Conservation (phyloP, 1,140 invertebrate species). For the Semibalanus balanoides region DNA sequence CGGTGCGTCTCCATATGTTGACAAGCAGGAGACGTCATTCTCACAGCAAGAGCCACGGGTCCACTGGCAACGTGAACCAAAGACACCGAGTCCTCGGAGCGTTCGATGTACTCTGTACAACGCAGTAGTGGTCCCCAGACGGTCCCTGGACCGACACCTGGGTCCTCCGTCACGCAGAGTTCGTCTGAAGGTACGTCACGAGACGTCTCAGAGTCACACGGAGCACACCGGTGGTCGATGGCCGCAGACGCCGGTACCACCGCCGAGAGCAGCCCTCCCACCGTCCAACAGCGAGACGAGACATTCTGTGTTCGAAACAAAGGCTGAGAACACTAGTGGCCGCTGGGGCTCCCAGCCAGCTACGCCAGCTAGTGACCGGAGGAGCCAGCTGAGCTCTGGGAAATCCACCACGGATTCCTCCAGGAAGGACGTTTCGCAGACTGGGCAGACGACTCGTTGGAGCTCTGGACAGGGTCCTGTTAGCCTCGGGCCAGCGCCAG, state of each 20-base stretch:
- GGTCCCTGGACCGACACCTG: not conserved
- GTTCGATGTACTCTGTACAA: not conserved
- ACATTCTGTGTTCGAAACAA: not conserved
- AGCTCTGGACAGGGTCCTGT: no score
- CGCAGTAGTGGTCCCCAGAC: not conserved
- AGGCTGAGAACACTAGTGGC: not conserved
- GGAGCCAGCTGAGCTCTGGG: not conserved
- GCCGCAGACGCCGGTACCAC: not conserved
- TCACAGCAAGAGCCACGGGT: not conserved
- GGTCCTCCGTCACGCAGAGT: not conserved
- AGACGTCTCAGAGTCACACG: not conserved
- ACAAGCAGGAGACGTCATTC: not conserved
- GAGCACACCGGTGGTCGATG: not conserved
- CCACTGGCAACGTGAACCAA: not conserved
- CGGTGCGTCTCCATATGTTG: not conserved
- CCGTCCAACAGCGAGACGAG: not conserved
- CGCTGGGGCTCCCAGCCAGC: not conserved
- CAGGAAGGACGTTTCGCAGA: not conserved
- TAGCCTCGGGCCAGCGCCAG: not conserved
- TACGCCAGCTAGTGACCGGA: not conserved
- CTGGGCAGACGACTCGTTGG: not conserved
- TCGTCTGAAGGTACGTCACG: not conserved
- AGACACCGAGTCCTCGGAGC: not conserved
- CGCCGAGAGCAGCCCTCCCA: not conserved
- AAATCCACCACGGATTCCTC: not conserved